Evolutionary conservation across 2,113 vertebrate species (phyloP).

Genomic region (Callipepla californica): DNA sequence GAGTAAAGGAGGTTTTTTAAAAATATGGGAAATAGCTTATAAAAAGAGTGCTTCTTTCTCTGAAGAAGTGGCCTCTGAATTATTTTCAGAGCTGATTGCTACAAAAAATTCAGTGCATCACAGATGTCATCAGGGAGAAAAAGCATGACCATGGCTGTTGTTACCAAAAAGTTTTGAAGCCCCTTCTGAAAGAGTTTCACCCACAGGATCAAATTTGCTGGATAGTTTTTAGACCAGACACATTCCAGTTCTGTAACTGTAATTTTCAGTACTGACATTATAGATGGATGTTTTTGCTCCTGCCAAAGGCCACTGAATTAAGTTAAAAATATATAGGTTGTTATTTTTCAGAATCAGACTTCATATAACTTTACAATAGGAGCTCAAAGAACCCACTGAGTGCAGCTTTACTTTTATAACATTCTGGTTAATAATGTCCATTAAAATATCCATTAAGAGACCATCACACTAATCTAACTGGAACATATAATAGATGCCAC

Average conservation of each 20-base stretch:
- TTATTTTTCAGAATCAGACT: constrained; percentile 65
- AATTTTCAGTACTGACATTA: neutral
- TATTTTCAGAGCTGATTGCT: constrained; percentile 43
- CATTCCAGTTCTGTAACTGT: constrained; percentile 1
- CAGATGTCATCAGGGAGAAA: neutral
- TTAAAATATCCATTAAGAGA: constrained; percentile 79
- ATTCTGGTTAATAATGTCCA: constrained; percentile 75
- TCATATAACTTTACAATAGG: constrained; percentile 44
- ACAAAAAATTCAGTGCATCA: neutral
- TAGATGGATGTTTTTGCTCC: neutral
- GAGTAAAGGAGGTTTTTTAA: neutral
- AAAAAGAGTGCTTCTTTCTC: neutral
- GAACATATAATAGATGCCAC: constrained; percentile 66
- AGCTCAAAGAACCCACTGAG: constrained; percentile 64
- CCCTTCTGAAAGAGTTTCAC: neutral
- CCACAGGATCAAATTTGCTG: neutral
- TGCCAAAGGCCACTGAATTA: constrained; percentile 36
- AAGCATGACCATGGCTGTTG: neutral
- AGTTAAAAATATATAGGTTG: constrained; percentile 55
- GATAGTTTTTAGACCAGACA: neutral
- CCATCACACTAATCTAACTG: constrained; percentile 76
- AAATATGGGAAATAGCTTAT: neutral
- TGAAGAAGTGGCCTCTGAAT: constrained; percentile 16
- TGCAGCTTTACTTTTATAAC: constrained; percentile 72
- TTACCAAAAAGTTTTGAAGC: neutral